A percentile compares a stretch with the other conserved stretches of the same genome.
Evolutionary conservation across 2,797 vertebrate species (phyloP).

Genomic region (Acridotheres tristis): DNA sequence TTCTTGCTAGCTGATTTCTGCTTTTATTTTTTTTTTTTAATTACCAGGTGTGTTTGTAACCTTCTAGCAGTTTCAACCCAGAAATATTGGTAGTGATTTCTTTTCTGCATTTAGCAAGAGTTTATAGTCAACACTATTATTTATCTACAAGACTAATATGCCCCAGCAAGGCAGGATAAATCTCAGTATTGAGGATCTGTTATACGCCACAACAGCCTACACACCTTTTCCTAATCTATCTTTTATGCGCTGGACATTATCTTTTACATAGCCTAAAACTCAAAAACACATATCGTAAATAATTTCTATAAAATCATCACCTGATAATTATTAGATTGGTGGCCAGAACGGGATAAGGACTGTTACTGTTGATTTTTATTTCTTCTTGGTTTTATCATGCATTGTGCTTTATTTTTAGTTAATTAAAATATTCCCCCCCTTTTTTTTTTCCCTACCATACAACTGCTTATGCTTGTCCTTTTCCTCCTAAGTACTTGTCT

Average conservation of each 20-base stretch:
- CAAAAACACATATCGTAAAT: background rate
- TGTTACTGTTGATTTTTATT: background rate
- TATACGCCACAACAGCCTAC: background rate
- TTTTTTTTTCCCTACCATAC: background rate
- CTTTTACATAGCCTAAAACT: background rate
- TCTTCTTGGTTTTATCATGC: background rate
- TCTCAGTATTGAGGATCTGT: background rate
- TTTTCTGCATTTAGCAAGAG: background rate
- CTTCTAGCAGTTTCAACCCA: background rate
- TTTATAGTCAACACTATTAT: background rate
- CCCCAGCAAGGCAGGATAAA: background rate
- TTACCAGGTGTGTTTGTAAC: constrained; percentile 3
- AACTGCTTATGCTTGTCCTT: background rate
- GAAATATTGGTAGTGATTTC: constrained; percentile 6
- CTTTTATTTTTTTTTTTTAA: constrained; percentile 28
- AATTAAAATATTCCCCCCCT: background rate
- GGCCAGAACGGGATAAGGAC: background rate
- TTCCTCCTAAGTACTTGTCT: background rate
- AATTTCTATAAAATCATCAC: background rate
- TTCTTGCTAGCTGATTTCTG: background rate
- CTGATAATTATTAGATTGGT: background rate
- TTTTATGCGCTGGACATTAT: background rate
- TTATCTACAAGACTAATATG: background rate
- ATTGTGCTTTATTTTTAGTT: background rate
- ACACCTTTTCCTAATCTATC: background rate